Evolutionary conservation across 2,797 vertebrate species (phyloP).

Genomic region (Macropus fuliginosus): DNA sequence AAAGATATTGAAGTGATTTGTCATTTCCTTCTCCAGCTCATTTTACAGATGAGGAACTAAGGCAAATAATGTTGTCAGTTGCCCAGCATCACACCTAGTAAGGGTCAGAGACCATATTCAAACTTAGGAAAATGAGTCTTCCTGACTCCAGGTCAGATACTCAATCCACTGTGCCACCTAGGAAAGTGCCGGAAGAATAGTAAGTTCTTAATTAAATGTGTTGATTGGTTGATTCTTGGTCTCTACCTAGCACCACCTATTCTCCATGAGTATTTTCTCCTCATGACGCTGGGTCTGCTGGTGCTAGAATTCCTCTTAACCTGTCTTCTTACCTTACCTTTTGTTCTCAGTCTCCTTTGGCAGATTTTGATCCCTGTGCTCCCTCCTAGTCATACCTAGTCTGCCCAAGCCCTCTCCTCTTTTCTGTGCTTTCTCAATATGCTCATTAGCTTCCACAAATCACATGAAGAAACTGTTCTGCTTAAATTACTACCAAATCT

Average conservation of each 20-base stretch:
- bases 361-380: not conserved
- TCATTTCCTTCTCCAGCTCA: not conserved
- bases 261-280: not conserved
- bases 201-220: not conserved
- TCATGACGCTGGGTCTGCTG: not conserved
- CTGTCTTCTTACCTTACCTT: not conserved
- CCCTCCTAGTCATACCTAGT: not conserved
- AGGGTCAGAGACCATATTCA: not conserved
- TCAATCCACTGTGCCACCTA: not conserved
- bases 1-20: not conserved
- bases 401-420: not conserved
- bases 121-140: not conserved
- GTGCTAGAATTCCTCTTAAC: not conserved
- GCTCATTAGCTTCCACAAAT: not conserved
- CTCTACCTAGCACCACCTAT: not conserved
- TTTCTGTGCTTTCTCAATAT: not conserved
- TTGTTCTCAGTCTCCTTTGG: not conserved
- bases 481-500: not conserved
- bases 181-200: not conserved
- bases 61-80: not conserved
- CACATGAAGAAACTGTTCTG: not conserved
- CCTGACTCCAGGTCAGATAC: not conserved
- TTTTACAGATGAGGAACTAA: not conserved
- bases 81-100: not conserved
- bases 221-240: not conserved